Percentiles rank a stretch among this genome's conserved stretches.
Conservation (phyloP, 2,797 vertebrate genomes). For the Halcyon badia region DNA sequence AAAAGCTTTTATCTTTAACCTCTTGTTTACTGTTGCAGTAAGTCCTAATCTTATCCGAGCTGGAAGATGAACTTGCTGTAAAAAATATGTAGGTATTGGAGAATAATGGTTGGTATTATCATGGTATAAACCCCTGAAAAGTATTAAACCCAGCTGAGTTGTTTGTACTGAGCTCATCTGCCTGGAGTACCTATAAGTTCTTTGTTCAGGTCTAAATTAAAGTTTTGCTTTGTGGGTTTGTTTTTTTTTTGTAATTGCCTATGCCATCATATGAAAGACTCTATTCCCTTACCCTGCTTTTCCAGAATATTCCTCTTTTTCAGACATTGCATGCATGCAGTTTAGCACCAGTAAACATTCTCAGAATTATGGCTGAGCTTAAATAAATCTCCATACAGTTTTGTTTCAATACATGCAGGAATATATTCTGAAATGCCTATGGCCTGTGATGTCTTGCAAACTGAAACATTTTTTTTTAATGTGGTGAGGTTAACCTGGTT, state of each 20-base stretch:
- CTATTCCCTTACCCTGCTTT: background rate
- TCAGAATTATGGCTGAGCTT: background rate
- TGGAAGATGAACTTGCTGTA: background rate
- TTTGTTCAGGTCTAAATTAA: background rate
- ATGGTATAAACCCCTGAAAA: background rate
- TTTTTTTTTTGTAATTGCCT: background rate
- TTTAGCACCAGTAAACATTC: background rate
- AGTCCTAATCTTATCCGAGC: background rate
- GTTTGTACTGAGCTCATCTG: background rate
- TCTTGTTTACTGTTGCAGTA: background rate
- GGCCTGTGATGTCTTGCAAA: conserved; percentile 9
- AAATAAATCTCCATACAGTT: background rate
- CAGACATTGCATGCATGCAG: background rate
- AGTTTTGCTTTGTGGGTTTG: background rate
- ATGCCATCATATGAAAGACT: background rate
- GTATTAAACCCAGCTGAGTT: background rate
- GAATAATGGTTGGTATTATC: background rate
- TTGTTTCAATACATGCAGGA: background rate
- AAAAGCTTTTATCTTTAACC: conserved; percentile 15
- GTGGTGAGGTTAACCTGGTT: background rate
- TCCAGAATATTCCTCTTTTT: background rate
- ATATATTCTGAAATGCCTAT: background rate
- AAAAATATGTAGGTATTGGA: background rate
- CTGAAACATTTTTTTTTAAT: background rate
- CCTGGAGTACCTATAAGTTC: background rate